Conservation (phyloP, 2,888 invertebrate genomes). For the Microchrysa polita region DNA sequence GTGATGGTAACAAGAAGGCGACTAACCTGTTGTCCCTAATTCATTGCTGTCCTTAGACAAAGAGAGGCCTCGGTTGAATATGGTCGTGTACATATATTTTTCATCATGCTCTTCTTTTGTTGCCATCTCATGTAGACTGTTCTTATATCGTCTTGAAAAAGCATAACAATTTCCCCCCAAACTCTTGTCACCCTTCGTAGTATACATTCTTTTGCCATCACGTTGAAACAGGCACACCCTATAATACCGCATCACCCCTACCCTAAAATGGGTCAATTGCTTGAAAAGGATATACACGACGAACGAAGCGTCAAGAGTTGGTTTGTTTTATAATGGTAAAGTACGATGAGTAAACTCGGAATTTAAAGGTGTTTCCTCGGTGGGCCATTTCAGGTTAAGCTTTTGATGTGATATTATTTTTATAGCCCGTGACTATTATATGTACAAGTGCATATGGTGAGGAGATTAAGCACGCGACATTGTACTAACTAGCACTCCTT, state of each 20-base stretch:
- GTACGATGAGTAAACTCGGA: background rate
- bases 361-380: constrained; percentile 1
- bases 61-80: background rate
- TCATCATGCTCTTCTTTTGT: background rate
- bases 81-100: background rate
- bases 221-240: constrained; percentile 25
- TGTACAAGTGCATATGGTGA: too few species aligned
- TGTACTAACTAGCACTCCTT: too few species aligned
- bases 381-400: background rate
- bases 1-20: constrained; percentile 7
- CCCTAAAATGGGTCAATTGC: constrained; percentile 24
- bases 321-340: too few species aligned
- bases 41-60: constrained; percentile 5
- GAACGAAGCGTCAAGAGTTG: too few species aligned
- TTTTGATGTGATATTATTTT: background rate
- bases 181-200: too few species aligned
- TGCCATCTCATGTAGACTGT: background rate
- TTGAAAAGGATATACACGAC: background rate
- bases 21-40: constrained; percentile 36
- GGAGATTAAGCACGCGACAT: too few species aligned
- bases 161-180: constrained; percentile 1
- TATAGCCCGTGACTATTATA: too few species aligned
- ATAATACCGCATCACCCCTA: background rate
- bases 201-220: too few species aligned
- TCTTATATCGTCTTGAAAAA: background rate